Evolutionary conservation across 1,140 invertebrate genomes (phyloP), one percentile per base, ranked within the genome.

Genomic region (Hypothenemus hampei): DNA sequence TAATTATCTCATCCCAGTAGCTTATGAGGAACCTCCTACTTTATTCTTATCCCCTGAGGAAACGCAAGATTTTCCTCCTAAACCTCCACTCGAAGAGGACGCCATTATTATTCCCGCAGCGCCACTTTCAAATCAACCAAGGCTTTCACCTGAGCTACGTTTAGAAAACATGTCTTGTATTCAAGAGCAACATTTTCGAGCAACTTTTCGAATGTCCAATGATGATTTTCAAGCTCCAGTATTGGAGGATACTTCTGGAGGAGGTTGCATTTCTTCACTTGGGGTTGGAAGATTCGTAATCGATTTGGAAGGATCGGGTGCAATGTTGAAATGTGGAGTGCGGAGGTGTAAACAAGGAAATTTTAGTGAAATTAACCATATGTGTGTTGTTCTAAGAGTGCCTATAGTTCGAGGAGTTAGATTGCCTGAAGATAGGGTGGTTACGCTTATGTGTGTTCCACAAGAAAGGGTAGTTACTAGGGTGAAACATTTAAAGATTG

Each of bases 381-480:
- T 78, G 50, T 85, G 83, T 59, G 63, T 85, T 11, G 74, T 73
- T 3, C 21, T 85, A 1, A 70, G 83, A 29, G 81, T 85, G 62
- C 81, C 83, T 6, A 69, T 75, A 3, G 75, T 84, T 22, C 54
- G 69, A 6, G 81, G 81, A 1, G 64, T 86, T 23, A 77, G 75
- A 64, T 73, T 84, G n/a, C 76, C 75, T 0, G 77, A 81, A 37
- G 83, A 86, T 62, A 68, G 74, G 1, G 72, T 78, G 7, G 70
- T 85, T 8, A 80, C 77, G 18, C 69, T 86, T 22, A 76, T 80
- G 57, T 85, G 84, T 63, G 76, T 74, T 33, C 76, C 77, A 0
- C 82, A 83, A 53, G 78, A 83, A 16, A 73, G 74, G 29, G 73
- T 77, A 3, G 76, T 76, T 3, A 74, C 76, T 1, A 81, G 80